phyloP scores from a whole-genome alignment of 2,888 invertebrate genomes.

The Plebejus anna region DNA sequence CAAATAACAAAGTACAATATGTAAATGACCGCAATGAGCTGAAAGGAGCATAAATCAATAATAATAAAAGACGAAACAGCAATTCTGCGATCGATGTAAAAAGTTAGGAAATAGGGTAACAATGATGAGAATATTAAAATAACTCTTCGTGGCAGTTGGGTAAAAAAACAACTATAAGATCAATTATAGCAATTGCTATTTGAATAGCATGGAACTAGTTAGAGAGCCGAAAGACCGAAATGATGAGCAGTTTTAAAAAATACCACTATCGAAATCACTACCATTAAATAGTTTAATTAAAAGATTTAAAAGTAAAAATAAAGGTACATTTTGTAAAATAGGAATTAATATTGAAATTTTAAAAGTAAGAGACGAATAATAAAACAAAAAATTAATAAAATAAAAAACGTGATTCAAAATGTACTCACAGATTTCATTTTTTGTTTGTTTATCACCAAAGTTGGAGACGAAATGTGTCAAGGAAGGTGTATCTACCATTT shows the following conservation, averaged over 20 bases:
- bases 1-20: background rate
- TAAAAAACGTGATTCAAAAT: background rate
- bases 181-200: too few species aligned
- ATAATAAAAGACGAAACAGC: too few species aligned
- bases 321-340: background rate
- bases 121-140: background rate
- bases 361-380: background rate
- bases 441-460: background rate
- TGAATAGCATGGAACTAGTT: too few species aligned
- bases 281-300: too few species aligned
- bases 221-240: too few species aligned
- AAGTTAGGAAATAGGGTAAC: too few species aligned
- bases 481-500: background rate
- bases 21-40: background rate
- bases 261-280: too few species aligned
- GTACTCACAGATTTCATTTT: conserved; percentile 27
- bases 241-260: too few species aligned
- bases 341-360: background rate
- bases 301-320: background rate
- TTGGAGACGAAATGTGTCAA: background rate
- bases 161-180: too few species aligned
- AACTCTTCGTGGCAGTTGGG: too few species aligned
- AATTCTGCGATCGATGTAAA: too few species aligned
- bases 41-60: too few species aligned
- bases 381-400: background rate